Evolutionary conservation across 2,113 vertebrate genomes (phyloP).

Genomic region (Xyrauchen texanus): DNA sequence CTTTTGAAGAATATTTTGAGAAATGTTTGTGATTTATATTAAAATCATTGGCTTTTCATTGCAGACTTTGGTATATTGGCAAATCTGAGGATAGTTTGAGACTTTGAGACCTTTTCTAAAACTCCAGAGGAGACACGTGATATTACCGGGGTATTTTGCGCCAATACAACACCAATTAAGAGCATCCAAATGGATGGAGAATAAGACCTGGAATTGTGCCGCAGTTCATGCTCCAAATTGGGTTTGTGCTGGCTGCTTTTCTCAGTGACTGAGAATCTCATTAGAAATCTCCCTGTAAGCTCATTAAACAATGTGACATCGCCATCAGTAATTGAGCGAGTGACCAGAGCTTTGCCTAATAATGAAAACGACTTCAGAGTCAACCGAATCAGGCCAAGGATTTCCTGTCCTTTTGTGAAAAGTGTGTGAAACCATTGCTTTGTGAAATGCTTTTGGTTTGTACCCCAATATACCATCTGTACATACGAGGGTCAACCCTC

Average conservation of each 20-base stretch:
- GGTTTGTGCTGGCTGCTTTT: not conserved
- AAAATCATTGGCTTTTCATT: too few species aligned
- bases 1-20: too few species aligned
- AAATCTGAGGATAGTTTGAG: too few species aligned
- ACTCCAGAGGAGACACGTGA: not conserved
- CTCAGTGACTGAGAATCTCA: not conserved
- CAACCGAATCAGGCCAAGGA: too few species aligned
- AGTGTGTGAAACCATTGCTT: constrained; percentile 11
- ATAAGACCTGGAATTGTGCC: not conserved
- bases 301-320: constrained; percentile 15
- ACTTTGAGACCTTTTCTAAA: not conserved
- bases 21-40: too few species aligned
- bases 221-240: constrained; percentile 15
- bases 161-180: not conserved
- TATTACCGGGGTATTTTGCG: too few species aligned
- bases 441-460: constrained; percentile 24
- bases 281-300: constrained; percentile 29
- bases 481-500: constrained; percentile 1
- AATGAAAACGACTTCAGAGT: too few species aligned
- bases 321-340: constrained; percentile 30
- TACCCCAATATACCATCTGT: constrained; percentile 8
- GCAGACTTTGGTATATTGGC: too few species aligned
- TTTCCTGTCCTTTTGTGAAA: too few species aligned
- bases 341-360: not conserved
- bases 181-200: not conserved